A percentile compares a stretch with the other conserved stretches of the same genome.
Evolutionary conservation across 2,113 vertebrate species (phyloP).

Genomic region (Trochalopteron elliotii): DNA sequence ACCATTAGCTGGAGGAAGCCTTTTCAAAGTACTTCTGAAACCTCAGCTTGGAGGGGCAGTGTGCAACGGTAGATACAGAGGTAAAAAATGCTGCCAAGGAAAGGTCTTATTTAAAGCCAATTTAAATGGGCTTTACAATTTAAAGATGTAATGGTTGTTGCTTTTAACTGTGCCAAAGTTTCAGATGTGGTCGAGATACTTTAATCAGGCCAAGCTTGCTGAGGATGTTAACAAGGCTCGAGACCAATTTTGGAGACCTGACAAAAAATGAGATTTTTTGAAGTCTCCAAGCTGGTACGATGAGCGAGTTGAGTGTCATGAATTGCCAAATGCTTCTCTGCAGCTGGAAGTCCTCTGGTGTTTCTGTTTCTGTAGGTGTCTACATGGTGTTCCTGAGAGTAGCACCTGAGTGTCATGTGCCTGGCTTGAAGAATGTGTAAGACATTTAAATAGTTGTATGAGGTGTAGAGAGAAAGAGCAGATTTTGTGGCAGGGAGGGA

Average conservation of each 20-base stretch:
- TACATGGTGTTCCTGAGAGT: background rate
- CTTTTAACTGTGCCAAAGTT: background rate
- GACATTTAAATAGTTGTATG: background rate
- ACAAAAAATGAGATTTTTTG: background rate
- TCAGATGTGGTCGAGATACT: background rate
- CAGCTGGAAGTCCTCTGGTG: background rate
- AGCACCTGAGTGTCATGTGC: background rate
- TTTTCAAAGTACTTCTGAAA: background rate
- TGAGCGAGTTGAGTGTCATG: rapidly evolving
- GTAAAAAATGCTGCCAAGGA: background rate
- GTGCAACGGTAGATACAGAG: background rate
- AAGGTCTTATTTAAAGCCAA: background rate
- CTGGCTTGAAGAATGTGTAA: background rate
- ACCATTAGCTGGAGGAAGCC: background rate
- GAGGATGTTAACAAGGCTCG: background rate
- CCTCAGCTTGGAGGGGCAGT: background rate
- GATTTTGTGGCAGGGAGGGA: background rate
- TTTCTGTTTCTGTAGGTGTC: background rate
- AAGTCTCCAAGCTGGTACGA: background rate
- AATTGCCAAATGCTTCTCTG: background rate
- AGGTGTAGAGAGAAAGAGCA: background rate
- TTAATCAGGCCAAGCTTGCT: background rate
- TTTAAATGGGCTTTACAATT: too few species aligned
- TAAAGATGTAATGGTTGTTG: background rate
- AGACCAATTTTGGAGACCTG: background rate